These are phyloP conservation scores for Clytia hemisphaerica DNA, from an alignment of 30 jellyfish, hydroid and myxozoan species.

Conservation along the genomic window DNA sequence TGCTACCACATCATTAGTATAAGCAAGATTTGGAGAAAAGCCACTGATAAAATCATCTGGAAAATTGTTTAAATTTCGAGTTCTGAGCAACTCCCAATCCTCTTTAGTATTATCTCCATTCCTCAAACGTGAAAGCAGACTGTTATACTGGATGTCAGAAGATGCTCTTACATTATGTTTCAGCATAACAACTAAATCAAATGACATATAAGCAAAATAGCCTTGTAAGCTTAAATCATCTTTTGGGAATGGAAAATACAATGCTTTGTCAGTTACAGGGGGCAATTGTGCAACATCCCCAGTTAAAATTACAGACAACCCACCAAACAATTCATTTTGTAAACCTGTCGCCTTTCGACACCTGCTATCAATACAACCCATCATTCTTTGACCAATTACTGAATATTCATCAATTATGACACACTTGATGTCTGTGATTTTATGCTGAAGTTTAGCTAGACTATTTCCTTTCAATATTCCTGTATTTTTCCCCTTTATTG, in stretches of 20 bases:
- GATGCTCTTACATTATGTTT: not conserved
- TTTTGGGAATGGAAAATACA: not conserved
- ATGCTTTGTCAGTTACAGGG: slow-evolving; percentile 1
- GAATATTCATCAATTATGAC: slow-evolving; percentile 20
- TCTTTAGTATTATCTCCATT: not conserved
- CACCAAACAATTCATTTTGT: slow-evolving; percentile 7
- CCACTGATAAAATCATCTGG: too few relatives aligned
- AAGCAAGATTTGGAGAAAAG: slow-evolving; percentile 2
- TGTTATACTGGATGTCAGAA: not conserved
- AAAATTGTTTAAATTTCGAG: too few relatives aligned
- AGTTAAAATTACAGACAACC: not conserved
- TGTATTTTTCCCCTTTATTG: too few relatives aligned
- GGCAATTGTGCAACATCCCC: slow-evolving; percentile 21
- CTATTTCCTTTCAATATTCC: slow-evolving; percentile 21
- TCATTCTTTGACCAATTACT: slow-evolving; percentile 12
- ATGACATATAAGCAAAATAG: not conserved
- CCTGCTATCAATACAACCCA: slow-evolving; percentile 19
- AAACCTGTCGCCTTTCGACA: not conserved
- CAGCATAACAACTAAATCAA: not conserved
- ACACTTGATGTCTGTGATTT: not conserved
- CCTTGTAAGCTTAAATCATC: slow-evolving; percentile 8
- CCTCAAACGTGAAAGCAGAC: not conserved
- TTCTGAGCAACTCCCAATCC: too few relatives aligned
- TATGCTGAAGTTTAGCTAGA: slow-evolving; percentile 8
- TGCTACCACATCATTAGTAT: slow-evolving; percentile 1